These are phyloP conservation scores for Latrodectus hesperus DNA, from an alignment of 2,888 invertebrate genomes.

Conservation along the genomic window DNA sequence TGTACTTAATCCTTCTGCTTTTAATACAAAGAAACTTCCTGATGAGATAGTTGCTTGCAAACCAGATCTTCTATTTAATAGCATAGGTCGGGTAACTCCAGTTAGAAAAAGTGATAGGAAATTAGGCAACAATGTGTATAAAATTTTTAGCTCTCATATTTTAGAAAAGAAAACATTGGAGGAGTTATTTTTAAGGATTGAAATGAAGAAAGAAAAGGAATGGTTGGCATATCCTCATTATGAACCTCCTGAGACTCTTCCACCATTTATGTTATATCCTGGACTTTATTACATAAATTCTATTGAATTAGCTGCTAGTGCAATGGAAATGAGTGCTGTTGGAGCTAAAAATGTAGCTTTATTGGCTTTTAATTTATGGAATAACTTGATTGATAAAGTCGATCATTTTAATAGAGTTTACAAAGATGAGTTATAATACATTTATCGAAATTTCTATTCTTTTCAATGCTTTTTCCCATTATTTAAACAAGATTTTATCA, in stretches of 20 bases:
- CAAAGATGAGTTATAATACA: slow-evolving; percentile 49
- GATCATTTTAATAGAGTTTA: slow-evolving; percentile 24
- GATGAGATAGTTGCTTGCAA: slow-evolving; percentile 77
- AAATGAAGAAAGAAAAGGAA: slow-evolving; percentile 74
- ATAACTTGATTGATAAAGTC: slow-evolving; percentile 40
- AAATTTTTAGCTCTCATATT: slow-evolving; percentile 78
- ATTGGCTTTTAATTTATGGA: slow-evolving; percentile 75
- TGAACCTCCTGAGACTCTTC: slow-evolving; percentile 73
- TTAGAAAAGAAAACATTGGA: slow-evolving; percentile 76
- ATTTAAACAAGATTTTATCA: no score
- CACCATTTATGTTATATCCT: slow-evolving; percentile 78
- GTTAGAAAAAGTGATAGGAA: neutral
- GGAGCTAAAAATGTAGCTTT: slow-evolving; percentile 80
- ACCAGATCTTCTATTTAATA: slow-evolving; percentile 77
- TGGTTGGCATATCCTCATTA: slow-evolving; percentile 80
- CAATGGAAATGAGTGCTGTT: slow-evolving; percentile 82
- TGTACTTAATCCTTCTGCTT: slow-evolving; percentile 75
- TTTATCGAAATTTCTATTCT: neutral
- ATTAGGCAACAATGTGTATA: slow-evolving; percentile 77
- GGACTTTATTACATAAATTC: slow-evolving; percentile 80
- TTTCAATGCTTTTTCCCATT: no score
- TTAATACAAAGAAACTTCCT: slow-evolving; percentile 72
- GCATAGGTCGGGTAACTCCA: slow-evolving; percentile 73
- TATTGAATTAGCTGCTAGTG: slow-evolving; percentile 81
- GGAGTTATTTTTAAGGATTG: slow-evolving; percentile 76